Evolutionary conservation across 2,113 vertebrate species (phyloP).

Genomic region (Erythrolamprus reginae): DNA sequence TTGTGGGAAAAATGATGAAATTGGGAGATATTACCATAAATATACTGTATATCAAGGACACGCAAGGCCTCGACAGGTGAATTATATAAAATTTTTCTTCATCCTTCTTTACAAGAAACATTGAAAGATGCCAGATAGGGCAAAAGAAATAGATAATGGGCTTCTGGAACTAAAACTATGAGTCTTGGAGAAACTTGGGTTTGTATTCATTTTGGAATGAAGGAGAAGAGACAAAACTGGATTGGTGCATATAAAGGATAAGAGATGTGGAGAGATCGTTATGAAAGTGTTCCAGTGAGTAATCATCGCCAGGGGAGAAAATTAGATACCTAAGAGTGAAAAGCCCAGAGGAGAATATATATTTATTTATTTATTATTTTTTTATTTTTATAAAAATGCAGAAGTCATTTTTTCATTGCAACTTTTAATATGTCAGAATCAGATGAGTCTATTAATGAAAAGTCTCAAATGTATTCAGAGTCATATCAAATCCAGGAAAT

Average conservation of each 20-base stretch:
- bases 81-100: conserved; percentile 2
- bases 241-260: conserved; percentile 9
- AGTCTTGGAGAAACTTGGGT: not conserved
- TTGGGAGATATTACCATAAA: not conserved
- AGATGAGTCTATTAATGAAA: not conserved
- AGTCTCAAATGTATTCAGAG: not conserved
- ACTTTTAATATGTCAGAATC: not conserved
- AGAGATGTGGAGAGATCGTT: not conserved
- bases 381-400: not conserved
- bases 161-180: not conserved
- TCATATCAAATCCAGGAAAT: not conserved
- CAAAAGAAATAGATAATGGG: not conserved
- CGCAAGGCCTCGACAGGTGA: conserved; percentile 7
- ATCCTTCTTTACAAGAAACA: not conserved
- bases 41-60: not conserved
- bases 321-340: conserved; percentile 17
- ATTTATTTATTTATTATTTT: too few species aligned
- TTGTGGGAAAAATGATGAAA: not conserved
- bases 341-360: not conserved
- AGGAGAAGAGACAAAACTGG: not conserved
- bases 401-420: not conserved
- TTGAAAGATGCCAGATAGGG: not conserved
- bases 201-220: not conserved
- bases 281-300: conserved; percentile 12
- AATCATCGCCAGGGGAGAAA: conserved; percentile 5